These are phyloP conservation scores for Oligia strigilis DNA, from an alignment of 2,888 invertebrate genomes.

Conservation along the genomic window DNA sequence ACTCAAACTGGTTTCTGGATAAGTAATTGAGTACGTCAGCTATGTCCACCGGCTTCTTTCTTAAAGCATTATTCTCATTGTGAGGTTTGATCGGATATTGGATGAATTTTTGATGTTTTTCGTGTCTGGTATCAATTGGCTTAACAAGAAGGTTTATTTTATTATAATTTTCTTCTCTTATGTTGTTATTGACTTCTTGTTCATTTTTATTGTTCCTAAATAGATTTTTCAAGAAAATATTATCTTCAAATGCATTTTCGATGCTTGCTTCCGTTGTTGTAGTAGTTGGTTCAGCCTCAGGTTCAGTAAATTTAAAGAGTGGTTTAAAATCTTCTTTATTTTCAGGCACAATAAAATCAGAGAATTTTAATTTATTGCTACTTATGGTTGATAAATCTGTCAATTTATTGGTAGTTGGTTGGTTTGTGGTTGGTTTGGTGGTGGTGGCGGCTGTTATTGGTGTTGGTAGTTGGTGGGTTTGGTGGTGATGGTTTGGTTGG, in stretches of 20 bases:
- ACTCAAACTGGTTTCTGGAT: conserved; percentile 85
- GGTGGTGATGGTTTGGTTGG: neutral
- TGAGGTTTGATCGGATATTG: conserved; percentile 73
- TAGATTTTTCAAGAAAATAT: conserved; percentile 84
- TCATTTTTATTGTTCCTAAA: conserved; percentile 71
- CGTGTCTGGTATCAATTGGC: conserved; percentile 70
- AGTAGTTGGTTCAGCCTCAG: conserved; percentile 52
- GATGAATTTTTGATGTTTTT: conserved; percentile 77
- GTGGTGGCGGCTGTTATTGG: neutral
- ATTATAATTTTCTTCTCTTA: conserved; percentile 62
- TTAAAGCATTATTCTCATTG: conserved; percentile 75
- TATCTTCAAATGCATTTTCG: conserved; percentile 78
- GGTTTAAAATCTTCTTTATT: conserved; percentile 74
- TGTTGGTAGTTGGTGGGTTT: neutral
- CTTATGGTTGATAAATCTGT: conserved; percentile 5
- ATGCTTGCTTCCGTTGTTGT: conserved; percentile 71
- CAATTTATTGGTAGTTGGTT: conserved; percentile 59
- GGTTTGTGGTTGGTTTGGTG: conserved; percentile 30
- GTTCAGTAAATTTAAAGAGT: conserved; percentile 62
- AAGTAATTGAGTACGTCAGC: conserved; percentile 83
- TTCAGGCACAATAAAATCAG: conserved; percentile 71
- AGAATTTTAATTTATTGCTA: conserved; percentile 64
- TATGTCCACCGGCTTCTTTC: conserved; percentile 80
- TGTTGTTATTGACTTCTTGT: conserved; percentile 62
- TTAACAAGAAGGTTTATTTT: conserved; percentile 63